Conservation (phyloP, 2,797 vertebrate genomes). For the Xenopus petersii region DNA sequence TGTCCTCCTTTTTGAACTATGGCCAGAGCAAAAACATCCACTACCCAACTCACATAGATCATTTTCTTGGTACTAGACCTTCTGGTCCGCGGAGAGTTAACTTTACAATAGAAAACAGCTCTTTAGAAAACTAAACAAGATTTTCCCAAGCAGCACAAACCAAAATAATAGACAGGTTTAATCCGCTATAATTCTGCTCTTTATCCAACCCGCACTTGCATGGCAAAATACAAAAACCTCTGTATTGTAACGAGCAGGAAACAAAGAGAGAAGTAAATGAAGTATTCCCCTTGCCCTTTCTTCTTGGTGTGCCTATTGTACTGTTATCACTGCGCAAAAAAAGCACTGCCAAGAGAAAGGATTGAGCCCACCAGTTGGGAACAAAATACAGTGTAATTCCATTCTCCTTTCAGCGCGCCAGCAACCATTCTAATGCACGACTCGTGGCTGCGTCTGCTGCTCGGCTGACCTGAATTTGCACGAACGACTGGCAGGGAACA, state of each 20-base stretch:
- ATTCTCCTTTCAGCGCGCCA: not conserved
- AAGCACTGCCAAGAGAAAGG: conserved; percentile 14
- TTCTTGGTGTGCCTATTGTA: conserved; percentile 33
- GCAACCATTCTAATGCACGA: not conserved
- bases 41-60: not conserved
- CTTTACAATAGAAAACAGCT: conserved; percentile 29
- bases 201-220: conserved; percentile 40
- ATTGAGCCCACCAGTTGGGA: conserved; percentile 1
- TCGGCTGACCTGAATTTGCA: not conserved
- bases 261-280: conserved; percentile 41
- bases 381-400: conserved; percentile 4
- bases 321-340: conserved; percentile 35
- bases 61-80: not conserved
- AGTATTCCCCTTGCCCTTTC: conserved; percentile 32
- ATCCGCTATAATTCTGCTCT: conserved; percentile 43
- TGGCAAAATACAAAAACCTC: conserved; percentile 33
- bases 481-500: conserved; percentile 1
- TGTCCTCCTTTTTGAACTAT: too few species aligned
- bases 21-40: too few species aligned
- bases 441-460: not conserved
- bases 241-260: conserved; percentile 34
- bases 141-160: conserved; percentile 24
- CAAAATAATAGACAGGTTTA: conserved; percentile 43
- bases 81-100: conserved; percentile 20
- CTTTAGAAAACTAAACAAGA: conserved; percentile 41